These are phyloP conservation scores for Zonitis immaculata DNA, from an alignment of 2,888 invertebrate genomes.

Conservation along the genomic window DNA sequence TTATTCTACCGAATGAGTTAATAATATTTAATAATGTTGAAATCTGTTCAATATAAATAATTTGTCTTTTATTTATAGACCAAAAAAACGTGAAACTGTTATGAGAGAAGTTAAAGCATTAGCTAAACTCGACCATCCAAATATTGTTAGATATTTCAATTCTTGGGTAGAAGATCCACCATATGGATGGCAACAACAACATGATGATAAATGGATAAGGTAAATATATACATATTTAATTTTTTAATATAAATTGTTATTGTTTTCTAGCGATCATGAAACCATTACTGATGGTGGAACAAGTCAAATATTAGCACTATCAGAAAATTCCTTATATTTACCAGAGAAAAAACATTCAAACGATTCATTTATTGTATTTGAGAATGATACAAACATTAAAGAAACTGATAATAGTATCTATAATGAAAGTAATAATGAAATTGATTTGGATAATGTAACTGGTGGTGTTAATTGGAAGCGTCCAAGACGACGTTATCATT, in stretches of 20 bases:
- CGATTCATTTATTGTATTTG: slow-evolving; percentile 24
- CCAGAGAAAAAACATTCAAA: not conserved
- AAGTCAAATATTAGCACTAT: slow-evolving; percentile 31
- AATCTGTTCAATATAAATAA: not conserved
- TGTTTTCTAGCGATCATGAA: not conserved
- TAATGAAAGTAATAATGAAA: slow-evolving; percentile 1
- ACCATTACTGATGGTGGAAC: slow-evolving; percentile 13
- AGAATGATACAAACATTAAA: slow-evolving; percentile 1
- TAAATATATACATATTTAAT: slow-evolving; percentile 12
- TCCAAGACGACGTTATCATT: slow-evolving; percentile 41
- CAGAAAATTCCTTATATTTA: slow-evolving; percentile 17
- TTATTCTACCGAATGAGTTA: slow-evolving; percentile 74
- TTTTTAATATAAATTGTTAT: not conserved
- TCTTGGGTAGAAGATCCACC: slow-evolving; percentile 96
- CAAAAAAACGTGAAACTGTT: slow-evolving; percentile 78
- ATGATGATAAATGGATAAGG: slow-evolving; percentile 61
- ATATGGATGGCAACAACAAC: slow-evolving; percentile 76
- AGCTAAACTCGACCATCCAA: slow-evolving; percentile 89
- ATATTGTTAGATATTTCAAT: slow-evolving; percentile 94
- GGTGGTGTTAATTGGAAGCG: slow-evolving; percentile 32
- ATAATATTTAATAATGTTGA: slow-evolving; percentile 16
- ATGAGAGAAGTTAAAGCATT: slow-evolving; percentile 92
- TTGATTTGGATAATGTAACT: slow-evolving; percentile 3
- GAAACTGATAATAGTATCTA: not conserved
- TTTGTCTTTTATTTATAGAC: slow-evolving; percentile 49